Evolutionary conservation across 92 coral and sea anemone genomes (phyloP), one percentile per base, ranked within the genome.

Genomic region (Parazoanthus swiftii): DNA sequence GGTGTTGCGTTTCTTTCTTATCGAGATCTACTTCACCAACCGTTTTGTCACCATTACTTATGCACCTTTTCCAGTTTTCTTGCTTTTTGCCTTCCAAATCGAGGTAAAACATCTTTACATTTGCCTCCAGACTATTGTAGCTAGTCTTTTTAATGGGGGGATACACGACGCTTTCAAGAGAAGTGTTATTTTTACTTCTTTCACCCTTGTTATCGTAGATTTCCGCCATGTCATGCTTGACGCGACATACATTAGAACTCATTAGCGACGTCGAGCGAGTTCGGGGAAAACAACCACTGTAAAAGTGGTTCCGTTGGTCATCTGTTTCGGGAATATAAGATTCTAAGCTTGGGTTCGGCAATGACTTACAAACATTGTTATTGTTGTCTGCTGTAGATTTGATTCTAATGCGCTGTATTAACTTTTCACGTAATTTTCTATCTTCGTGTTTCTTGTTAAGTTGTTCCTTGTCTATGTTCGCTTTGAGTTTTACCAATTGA

Each of bases 391-490:
- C 79, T 33, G 79, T 37, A 15, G 25, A 38, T 8, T 35, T 6
- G 21, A 5, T 42, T 38, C 43, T 42, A 74, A 74, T 42, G 39
- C 43, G 39, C 50, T 23, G 39, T 74, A 74, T 37, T 18, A 74
- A 42, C 79, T 74, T 74, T 26, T 74, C 79, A 16, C 50, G 79
- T 15, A 50, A 14, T 42, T 36, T 74, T 20, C 14, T 16, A 20
- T 35, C 79, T 18, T 74, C 79, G 7, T 15, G 79, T 35, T 80
- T 59, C 18, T 18, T 80, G 26, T 4, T 80, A 0, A 54, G 33
- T 1, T 39, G 85, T 21, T 80, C 85, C 70, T 56, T 80, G 48
- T 80, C 73, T 18, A 80, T 54, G 68, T 29, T 54, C 23, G 68
- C 72, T 36, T 80, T 36, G 44, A 29, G 13, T 23, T 80, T 80